Percentiles rank a stretch among this genome's conserved stretches.
phyloP scores from a whole-genome alignment of 2,797 vertebrate genomes.

The Gambelia wislizenii region DNA sequence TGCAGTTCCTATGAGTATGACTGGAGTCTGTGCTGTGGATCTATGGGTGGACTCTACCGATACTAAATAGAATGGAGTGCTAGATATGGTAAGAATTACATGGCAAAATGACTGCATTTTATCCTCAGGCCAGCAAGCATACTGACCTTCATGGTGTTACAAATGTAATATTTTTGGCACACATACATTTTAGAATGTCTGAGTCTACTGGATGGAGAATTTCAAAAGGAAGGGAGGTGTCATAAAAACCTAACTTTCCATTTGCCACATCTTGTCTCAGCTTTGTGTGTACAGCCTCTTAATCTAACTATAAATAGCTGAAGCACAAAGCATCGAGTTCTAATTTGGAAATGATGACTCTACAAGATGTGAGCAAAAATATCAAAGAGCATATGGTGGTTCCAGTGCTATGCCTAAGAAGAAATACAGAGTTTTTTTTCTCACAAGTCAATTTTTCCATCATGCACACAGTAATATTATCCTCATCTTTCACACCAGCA shows the following conservation, averaged over 20 bases:
- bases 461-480: slow-evolving; percentile 4
- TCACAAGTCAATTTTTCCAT: neutral
- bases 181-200: neutral
- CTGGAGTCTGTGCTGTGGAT: neutral
- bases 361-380: slow-evolving; percentile 9
- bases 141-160: slow-evolving; percentile 14
- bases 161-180: neutral
- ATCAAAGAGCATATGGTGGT: neutral
- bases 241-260: neutral
- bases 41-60: neutral
- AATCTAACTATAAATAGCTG: neutral
- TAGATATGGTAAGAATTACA: neutral
- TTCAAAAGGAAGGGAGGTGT: neutral
- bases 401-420: neutral
- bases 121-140: neutral
- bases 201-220: neutral
- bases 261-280: neutral
- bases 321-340: neutral
- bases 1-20: neutral
- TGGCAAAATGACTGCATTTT: neutral
- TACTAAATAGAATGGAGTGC: neutral
- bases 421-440: neutral
- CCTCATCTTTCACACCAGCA: neutral
- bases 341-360: neutral
- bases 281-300: neutral